Evolutionary conservation across 2,113 vertebrate species (phyloP).

Genomic region (Excalfactoria chinensis): DNA sequence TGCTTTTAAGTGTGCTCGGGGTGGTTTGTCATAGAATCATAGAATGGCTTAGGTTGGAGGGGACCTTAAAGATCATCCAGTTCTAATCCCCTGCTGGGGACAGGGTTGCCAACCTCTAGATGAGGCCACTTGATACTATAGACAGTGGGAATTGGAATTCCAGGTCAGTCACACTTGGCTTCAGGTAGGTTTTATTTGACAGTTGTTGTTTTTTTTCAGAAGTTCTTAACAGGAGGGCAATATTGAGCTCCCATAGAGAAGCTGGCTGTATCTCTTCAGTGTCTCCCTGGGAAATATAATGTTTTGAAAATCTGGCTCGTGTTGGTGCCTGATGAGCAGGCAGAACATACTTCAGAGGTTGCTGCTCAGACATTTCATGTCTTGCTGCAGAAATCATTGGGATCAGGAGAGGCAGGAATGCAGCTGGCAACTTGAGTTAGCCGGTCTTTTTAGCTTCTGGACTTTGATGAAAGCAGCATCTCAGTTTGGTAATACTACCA

Average conservation of each 20-base stretch:
- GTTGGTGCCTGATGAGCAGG: slow-evolving; percentile 1
- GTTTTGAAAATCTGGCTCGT: background rate
- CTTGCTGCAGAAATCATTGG: slow-evolving; percentile 19
- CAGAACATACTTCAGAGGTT: background rate
- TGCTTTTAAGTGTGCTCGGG: background rate
- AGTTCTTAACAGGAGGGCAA: background rate
- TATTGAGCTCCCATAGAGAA: slow-evolving; percentile 6
- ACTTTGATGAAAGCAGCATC: slow-evolving; percentile 29
- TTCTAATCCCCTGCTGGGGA: no score
- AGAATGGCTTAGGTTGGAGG: no score
- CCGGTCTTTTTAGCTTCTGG: slow-evolving; percentile 20
- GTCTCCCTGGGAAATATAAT: slow-evolving; percentile 29
- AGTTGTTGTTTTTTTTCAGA: background rate
- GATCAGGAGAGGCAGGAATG: slow-evolving; percentile 37
- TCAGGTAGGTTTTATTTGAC: background rate
- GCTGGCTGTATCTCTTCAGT: slow-evolving; percentile 5
- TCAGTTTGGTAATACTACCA: slow-evolving; percentile 42
- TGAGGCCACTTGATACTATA: background rate
- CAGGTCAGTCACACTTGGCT: background rate
- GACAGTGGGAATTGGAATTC: background rate
- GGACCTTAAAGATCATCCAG: no score
- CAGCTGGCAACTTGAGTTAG: slow-evolving; percentile 27
- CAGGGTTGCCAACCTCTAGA: no score
- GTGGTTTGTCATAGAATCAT: no score
- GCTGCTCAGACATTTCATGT: background rate